These are phyloP conservation scores for Microplitis mediator DNA, from an alignment of 1,140 invertebrate genomes.

Conservation along the genomic window DNA sequence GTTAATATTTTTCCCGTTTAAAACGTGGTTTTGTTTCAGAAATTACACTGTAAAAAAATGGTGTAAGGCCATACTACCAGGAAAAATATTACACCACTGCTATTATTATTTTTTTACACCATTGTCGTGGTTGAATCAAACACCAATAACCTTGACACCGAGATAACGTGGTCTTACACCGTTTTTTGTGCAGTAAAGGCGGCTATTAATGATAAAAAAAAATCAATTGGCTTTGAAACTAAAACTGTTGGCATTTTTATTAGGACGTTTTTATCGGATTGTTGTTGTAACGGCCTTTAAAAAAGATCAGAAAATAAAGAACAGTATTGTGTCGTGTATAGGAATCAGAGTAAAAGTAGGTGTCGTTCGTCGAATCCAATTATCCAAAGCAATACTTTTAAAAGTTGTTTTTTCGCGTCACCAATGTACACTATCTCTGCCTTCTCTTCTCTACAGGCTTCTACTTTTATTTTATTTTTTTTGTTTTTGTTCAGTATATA, in stretches of 20 bases:
- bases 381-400: conserved; percentile 30
- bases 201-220: no score
- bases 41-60: no score
- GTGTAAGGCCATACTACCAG: no score
- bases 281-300: not conserved
- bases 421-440: not conserved
- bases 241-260: not conserved
- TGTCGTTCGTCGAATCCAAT: conserved; percentile 31
- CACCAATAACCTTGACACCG: no score
- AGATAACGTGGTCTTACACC: no score
- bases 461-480: not conserved
- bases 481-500: not conserved
- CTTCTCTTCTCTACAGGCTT: no score
- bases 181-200: no score
- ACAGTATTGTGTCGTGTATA: not conserved
- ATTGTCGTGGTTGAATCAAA: no score
- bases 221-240: not conserved
- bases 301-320: conserved; percentile 23
- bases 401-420: conserved; percentile 27
- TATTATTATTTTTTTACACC: no score
- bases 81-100: no score
- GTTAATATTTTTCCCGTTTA: no score
- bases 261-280: not conserved
- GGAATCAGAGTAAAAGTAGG: not conserved
- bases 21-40: no score